Evolutionary conservation across 2,113 vertebrate genomes (phyloP).

Genomic region (Cheirogaleus medius): DNA sequence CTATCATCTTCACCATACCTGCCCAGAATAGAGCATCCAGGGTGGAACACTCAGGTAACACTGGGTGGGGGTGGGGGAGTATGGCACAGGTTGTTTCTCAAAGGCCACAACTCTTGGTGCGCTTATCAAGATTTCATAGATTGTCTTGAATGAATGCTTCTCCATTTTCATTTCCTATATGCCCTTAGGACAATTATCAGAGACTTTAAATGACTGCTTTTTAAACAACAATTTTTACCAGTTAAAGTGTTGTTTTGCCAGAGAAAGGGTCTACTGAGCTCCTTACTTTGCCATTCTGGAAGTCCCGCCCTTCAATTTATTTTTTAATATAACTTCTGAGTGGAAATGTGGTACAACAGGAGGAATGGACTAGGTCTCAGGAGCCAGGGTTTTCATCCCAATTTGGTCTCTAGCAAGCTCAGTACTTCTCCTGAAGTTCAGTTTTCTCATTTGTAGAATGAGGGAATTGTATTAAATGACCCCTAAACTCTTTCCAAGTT

Average conservation of each 20-base stretch:
- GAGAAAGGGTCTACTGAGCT: background rate
- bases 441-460: background rate
- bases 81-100: background rate
- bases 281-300: background rate
- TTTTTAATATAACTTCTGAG: slow-evolving; percentile 45
- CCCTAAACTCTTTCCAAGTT: background rate
- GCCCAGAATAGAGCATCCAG: background rate
- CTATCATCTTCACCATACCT: background rate
- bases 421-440: slow-evolving; percentile 17
- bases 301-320: background rate
- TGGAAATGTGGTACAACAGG: background rate
- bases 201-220: background rate
- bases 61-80: background rate
- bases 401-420: background rate
- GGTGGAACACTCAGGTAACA: background rate
- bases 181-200: background rate
- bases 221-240: background rate
- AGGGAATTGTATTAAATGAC: slow-evolving; percentile 21
- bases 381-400: slow-evolving; percentile 12
- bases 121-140: background rate
- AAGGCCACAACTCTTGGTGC: slow-evolving; percentile 9
- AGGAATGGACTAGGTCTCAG: background rate
- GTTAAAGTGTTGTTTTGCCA: slow-evolving; percentile 1
- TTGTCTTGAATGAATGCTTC: slow-evolving; percentile 17
- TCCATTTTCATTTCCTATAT: background rate